phyloP scores from a whole-genome alignment of 2,113 vertebrate genomes.

The Thamnaconus septentrionalis region DNA sequence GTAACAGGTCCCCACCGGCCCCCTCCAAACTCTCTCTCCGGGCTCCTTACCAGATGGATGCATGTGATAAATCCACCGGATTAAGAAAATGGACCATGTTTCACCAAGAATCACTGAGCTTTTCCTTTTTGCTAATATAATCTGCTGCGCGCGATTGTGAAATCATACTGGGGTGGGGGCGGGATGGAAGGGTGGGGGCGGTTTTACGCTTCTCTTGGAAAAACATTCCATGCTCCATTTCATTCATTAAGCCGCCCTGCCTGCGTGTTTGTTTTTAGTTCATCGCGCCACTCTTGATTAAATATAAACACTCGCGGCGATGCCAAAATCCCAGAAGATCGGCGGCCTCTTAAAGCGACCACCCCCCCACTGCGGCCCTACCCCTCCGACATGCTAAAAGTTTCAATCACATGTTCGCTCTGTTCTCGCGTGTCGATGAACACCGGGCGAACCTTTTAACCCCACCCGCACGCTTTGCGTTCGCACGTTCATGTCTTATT shows the following conservation, averaged over 20 bases:
- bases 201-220: no score
- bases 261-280: conserved; percentile 7
- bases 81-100: background rate
- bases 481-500: conserved; percentile 42
- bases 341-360: background rate
- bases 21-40: no score
- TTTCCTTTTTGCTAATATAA: no score
- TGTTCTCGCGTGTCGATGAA: background rate
- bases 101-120: background rate
- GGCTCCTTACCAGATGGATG: no score
- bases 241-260: background rate
- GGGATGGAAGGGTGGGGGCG: background rate
- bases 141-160: background rate
- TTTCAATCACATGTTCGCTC: conserved; percentile 6
- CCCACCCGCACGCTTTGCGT: conserved; percentile 20
- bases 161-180: no score
- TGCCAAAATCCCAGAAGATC: conserved; percentile 11
- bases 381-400: conserved; percentile 21
- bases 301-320: background rate
- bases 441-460: conserved; percentile 19
- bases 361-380: background rate
- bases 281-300: background rate
- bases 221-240: conserved; percentile 1
- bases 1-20: no score
- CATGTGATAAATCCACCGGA: no score